Evolutionary conservation across 2,113 vertebrate species (phyloP).

Genomic region (Gymnarchus niloticus): DNA sequence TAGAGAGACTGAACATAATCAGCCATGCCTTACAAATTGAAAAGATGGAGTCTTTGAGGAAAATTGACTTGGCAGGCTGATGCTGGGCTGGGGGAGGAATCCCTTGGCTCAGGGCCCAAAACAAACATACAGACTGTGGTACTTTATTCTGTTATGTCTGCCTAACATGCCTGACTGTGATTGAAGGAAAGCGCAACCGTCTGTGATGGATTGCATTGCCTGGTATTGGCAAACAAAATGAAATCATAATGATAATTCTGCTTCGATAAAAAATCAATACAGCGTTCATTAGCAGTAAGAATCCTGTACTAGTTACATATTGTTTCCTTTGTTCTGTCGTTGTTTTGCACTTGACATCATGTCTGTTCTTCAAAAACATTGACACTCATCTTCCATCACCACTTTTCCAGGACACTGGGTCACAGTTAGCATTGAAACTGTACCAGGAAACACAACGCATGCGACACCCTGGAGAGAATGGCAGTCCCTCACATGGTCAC

Average conservation of each 20-base stretch:
- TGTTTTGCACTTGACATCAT: neutral
- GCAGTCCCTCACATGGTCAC: neutral
- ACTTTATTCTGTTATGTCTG: neutral
- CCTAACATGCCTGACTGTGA: too few relatives aligned
- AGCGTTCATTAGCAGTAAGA: neutral
- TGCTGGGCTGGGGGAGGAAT: neutral
- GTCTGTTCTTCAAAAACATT: neutral
- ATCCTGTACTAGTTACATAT: neutral
- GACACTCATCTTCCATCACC: neutral
- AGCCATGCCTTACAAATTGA: neutral
- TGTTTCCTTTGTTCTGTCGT: neutral
- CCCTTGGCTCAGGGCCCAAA: neutral
- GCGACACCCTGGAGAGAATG: neutral
- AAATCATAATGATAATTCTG: neutral
- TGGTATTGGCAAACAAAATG: neutral
- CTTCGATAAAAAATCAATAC: too few relatives aligned
- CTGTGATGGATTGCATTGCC: neutral
- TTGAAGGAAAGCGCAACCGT: neutral
- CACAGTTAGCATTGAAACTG: neutral
- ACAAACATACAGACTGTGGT: neutral
- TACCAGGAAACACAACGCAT: neutral
- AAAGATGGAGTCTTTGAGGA: neutral
- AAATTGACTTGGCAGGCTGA: neutral
- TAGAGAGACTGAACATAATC: neutral
- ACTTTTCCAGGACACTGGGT: neutral